These are phyloP conservation scores for Asteroscopus sphinx DNA, from an alignment of 2,888 invertebrate species.

Conservation along the genomic window DNA sequence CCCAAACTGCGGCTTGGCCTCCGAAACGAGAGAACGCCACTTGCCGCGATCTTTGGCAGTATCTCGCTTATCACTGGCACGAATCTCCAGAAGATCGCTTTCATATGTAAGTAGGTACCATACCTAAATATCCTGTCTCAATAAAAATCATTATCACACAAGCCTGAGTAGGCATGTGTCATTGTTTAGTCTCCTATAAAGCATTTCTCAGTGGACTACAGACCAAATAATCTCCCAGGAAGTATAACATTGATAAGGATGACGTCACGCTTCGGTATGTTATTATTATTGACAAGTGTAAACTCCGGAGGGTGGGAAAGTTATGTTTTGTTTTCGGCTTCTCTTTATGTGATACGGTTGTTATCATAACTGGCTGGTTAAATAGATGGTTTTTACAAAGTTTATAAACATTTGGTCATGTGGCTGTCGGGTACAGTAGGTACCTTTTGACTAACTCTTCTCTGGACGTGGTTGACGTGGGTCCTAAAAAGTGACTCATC, in stretches of 20 bases:
- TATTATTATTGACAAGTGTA: slow-evolving; percentile 8
- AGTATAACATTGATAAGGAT: slow-evolving; percentile 13
- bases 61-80: too few species aligned
- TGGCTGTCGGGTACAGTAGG: too few species aligned
- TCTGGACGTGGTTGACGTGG: too few species aligned
- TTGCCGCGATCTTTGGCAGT: too few species aligned
- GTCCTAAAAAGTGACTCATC: too few species aligned
- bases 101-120: too few species aligned
- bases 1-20: too few species aligned
- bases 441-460: too few species aligned
- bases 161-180: slow-evolving; percentile 36
- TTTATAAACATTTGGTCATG: slow-evolving; percentile 10
- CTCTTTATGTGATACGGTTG: neutral
- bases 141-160: slow-evolving; percentile 8
- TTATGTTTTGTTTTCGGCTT: slow-evolving; percentile 16
- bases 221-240: slow-evolving; percentile 25
- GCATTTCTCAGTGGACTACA: slow-evolving; percentile 34
- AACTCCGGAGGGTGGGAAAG: slow-evolving; percentile 31
- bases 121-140: neutral
- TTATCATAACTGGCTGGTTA: neutral
- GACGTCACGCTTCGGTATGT: slow-evolving; percentile 19
- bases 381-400: slow-evolving; percentile 1
- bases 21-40: too few species aligned
- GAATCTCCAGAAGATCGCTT: too few species aligned
- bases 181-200: slow-evolving; percentile 64